Evolutionary conservation across 2,797 vertebrate genomes (phyloP), one percentile per base, ranked within the genome.

Genomic region (Gadopsis bispinosus): DNA sequence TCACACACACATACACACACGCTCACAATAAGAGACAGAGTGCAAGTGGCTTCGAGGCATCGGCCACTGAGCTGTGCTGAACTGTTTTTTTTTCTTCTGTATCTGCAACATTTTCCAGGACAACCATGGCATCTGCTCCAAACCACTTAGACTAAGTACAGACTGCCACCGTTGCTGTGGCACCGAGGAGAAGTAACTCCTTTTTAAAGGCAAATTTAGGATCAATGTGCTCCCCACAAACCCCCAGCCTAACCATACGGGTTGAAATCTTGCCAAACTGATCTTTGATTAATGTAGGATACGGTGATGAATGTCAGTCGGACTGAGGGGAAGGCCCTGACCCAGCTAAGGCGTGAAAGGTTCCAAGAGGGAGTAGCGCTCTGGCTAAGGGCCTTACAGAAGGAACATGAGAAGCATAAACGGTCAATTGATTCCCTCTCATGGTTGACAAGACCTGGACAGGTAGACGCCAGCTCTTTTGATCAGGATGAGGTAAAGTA

Each of bases 341-440:
- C 66, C 69, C 76, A 13, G 61, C 76, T 66, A 26, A 58, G 68
- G 72, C n/a, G 9, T 16, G 47, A 79, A 54, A 72, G 41, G 22
- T 70, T 77, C 66, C 75, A 80, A 69, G 26, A 66, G 37, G 67
- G 51, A 79, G 74, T 29, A 47, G 64, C 69, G 69, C 35, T 55
- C 68, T 78, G 79, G 80, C 85, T 74, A 37, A 75, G 75, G 68
- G 80, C 69, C 58, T 61, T 51, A 45, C 58, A 62, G 73, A 82
- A 79, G 76, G 64, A 84, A 83, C 86, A 90, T 83, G 86, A 90
- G 89, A 88, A 85, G 73, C n/a, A 73, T 86, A 87, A 83, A 84
- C 33, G 37, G 73, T 77, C 92, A 90, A 93, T 91, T 92, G 92
- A 92, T 91, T 91, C 84, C 66, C 73, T 87, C 80, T 82, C 79